Evolutionary conservation across 2,113 vertebrate species (phyloP).

Genomic region (Psammodynastes pulverulentus): DNA sequence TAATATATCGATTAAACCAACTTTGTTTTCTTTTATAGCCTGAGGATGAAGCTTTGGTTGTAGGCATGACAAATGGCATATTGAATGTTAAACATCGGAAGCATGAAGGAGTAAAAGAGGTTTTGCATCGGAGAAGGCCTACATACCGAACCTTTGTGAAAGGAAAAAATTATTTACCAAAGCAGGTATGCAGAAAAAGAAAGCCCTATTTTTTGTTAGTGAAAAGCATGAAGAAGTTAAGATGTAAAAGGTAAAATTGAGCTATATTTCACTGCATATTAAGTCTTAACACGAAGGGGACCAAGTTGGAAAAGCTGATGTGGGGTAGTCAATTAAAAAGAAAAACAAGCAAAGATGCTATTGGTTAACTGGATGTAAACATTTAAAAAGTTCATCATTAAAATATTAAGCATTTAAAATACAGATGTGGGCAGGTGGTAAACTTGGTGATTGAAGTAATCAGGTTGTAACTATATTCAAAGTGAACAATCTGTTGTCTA

Average conservation of each 20-base stretch:
- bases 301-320: neutral
- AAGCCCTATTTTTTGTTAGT: neutral
- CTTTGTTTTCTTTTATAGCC: conserved; percentile 73
- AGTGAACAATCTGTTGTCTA: neutral
- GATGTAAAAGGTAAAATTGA: neutral
- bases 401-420: neutral
- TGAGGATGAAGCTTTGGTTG: conserved; percentile 85
- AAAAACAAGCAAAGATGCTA: neutral
- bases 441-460: neutral
- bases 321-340: neutral
- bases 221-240: neutral
- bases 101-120: conserved; percentile 73
- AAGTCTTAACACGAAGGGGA: too few relatives aligned
- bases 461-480: neutral
- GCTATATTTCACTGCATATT: neutral
- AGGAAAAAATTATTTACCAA: conserved; percentile 86
- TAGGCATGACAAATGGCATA: conserved; percentile 94
- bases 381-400: too few relatives aligned
- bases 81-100: conserved; percentile 90
- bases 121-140: conserved; percentile 67
- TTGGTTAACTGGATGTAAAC: neutral
- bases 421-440: neutral
- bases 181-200: conserved; percentile 71
- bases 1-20: neutral
- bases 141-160: conserved; percentile 85